Evolutionary conservation across 2,797 vertebrate species (phyloP), one percentile per base, ranked within the genome.

Genomic region (Bradypus variegatus): DNA sequence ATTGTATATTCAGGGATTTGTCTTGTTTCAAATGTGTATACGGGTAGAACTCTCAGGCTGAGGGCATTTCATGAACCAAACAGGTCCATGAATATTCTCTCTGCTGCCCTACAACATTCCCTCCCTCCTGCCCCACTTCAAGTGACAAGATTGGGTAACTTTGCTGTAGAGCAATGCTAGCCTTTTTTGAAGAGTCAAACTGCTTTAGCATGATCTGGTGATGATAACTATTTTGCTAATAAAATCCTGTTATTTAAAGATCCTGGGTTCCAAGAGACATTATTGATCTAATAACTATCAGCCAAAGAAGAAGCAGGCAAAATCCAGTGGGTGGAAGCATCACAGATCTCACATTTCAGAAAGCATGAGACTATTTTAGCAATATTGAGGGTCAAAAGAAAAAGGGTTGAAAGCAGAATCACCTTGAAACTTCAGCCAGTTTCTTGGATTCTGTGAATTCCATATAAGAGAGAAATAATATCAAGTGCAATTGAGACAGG

Each of bases 371-470:
- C 16, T 60, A 9, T 58, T 94, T 55, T 88, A 58, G 45, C 10
- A 65, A 53, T 78, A 67, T 5, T 76, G 45, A 86, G 25, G 81
- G 69, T 79, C 38, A 81, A 73, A 87, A 72, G 25, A 62, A 38
- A 73, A 53, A 81, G 18, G 6, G 16, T 84, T 19, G 41, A 80
- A 95, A 83, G 7, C 55, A 84, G 81, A 80, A 78, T 94, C 27
- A 84, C 62, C 85, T 91, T 83, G 77, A 89, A 91, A 86, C 25
- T 60, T 77, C 21, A 82, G 45, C 33, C 41, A 89, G 58, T 33
- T 95, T 15, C 38, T 75, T 89, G 91, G 67, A 80, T 45, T 86
- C 64, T 91, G 27, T 75, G 69, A 90, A 90, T 94, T 82, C 45
- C 25, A 16, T 27, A 18, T 41, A 82, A 90, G 65, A 91, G 41